phyloP scores from a whole-genome alignment of 2,113 vertebrate species.

The Tragulus kanchil region DNA sequence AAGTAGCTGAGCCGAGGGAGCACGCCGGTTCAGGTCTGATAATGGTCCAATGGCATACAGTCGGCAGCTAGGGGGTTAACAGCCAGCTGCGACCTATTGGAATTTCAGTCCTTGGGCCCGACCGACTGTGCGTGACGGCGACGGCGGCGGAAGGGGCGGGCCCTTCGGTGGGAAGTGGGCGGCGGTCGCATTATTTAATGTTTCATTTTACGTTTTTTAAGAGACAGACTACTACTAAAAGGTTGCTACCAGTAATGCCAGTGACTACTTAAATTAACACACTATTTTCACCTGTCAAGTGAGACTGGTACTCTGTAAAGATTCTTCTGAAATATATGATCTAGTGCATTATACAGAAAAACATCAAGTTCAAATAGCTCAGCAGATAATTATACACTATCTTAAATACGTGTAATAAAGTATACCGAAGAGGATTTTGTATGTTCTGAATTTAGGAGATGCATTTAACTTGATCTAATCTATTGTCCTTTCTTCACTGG shows the following conservation, averaged over 20 bases:
- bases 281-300: constrained; percentile 19
- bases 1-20: fast-evolving
- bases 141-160: neutral
- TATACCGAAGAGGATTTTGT: constrained; percentile 29
- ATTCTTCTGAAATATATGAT: constrained; percentile 51
- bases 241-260: neutral
- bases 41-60: fast-evolving
- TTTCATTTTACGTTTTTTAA: neutral
- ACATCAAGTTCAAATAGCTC: constrained; percentile 25
- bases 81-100: fast-evolving
- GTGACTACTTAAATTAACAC: neutral
- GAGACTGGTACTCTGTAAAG: neutral
- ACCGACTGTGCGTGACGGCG: fast-evolving
- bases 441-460: neutral
- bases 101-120: fast-evolving
- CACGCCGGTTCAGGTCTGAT: fast-evolving
- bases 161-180: too few relatives aligned
- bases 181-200: neutral
- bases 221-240: neutral
- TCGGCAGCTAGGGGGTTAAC: fast-evolving
- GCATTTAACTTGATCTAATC: constrained; percentile 4
- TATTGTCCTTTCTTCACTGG: neutral
- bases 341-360: neutral
- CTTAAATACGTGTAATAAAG: neutral
- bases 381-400: neutral